A percentile compares a stretch with the other conserved stretches of the same genome.
Conservation (phyloP, 2,113 vertebrate genomes). For the Typhlomys cinereus region DNA sequence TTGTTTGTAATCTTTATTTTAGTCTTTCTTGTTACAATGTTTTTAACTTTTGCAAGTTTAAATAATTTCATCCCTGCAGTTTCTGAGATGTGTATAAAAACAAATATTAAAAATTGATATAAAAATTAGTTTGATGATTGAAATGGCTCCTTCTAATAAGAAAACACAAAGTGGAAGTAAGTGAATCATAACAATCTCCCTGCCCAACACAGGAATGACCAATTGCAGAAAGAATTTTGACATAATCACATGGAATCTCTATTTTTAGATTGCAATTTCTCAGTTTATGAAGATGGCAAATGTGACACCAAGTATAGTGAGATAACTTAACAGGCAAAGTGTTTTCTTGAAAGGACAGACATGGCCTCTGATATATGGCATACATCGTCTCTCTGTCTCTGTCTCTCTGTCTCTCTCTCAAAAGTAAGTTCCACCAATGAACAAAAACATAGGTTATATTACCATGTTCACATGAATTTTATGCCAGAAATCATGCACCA, state of each 20-base stretch:
- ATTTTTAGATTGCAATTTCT: too few species aligned
- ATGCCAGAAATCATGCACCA: background rate
- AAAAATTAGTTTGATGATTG: too few species aligned
- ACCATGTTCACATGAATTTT: background rate
- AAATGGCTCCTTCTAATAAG: background rate
- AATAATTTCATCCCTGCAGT: background rate
- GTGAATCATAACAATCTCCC: background rate
- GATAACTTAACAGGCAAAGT: too few species aligned
- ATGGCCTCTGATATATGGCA: too few species aligned
- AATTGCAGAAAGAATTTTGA: too few species aligned
- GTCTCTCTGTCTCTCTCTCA: too few species aligned
- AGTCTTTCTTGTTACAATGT: background rate
- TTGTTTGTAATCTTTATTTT: background rate
- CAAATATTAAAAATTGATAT: too few species aligned
- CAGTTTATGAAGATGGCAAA: too few species aligned
- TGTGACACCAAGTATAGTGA: too few species aligned
- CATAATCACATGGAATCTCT: too few species aligned
- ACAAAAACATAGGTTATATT: background rate
- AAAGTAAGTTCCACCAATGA: background rate
- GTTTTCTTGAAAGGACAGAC: too few species aligned
- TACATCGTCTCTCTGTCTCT: too few species aligned
- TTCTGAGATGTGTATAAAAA: background rate
- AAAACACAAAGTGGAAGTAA: background rate
- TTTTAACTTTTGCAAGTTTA: background rate
- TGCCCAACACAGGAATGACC: fast-evolving